Percentiles rank a stretch among this genome's conserved stretches.
phyloP scores from a whole-genome alignment of 2,888 invertebrate species.

The Pachydiplax longipennis region DNA sequence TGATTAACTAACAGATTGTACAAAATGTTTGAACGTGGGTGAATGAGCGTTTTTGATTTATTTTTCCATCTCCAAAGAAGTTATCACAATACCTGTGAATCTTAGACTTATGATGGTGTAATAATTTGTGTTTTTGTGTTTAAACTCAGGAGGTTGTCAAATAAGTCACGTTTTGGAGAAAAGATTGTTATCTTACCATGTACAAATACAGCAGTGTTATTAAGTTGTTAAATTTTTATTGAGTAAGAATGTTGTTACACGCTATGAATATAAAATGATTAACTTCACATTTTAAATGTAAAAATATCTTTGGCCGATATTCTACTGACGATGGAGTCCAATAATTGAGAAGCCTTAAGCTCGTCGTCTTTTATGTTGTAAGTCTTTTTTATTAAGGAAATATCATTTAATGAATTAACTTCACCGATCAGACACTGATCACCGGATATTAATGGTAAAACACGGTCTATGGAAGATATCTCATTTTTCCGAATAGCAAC shows the following conservation, averaged over 20 bases:
- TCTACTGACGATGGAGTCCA: conserved; percentile 71
- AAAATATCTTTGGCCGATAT: conserved; percentile 72
- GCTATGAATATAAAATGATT: background rate
- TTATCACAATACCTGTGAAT: conserved; percentile 14
- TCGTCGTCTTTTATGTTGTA: conserved; percentile 69
- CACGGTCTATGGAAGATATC: conserved; percentile 55
- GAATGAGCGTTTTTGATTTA: conserved; percentile 30
- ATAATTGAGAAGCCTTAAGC: conserved; percentile 59
- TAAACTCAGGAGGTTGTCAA: conserved; percentile 25
- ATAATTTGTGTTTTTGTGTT: conserved; percentile 15
- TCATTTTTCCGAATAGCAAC: conserved; percentile 58
- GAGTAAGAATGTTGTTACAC: background rate
- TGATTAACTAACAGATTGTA: conserved; percentile 23
- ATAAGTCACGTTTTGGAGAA: conserved; percentile 25
- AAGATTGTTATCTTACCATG: conserved; percentile 37
- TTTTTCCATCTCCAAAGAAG: conserved; percentile 37
- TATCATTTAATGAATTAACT: conserved; percentile 62
- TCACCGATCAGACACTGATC: conserved; percentile 62
- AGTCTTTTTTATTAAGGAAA: conserved; percentile 63
- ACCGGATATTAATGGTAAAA: conserved; percentile 66
- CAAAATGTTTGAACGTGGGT: conserved; percentile 16
- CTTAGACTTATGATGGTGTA: background rate
- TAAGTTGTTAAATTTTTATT: conserved; percentile 42
- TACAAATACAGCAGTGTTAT: conserved; percentile 22
- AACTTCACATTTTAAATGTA: conserved; percentile 55